Conservation (phyloP, 1,140 invertebrate genomes). For the Meloidogyne floridensis region DNA sequence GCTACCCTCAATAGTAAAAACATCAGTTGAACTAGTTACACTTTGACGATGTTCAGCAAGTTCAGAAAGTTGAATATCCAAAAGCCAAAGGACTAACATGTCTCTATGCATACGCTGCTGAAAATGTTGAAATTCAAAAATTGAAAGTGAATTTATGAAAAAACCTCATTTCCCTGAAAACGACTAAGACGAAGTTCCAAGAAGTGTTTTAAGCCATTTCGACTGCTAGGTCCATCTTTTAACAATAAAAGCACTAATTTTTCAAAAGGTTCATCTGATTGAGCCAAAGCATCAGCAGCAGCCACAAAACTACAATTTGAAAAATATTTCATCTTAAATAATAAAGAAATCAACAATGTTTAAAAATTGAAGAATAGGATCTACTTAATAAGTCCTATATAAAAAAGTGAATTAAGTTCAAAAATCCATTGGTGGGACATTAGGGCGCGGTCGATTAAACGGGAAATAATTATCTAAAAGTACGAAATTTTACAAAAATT, state of each 20-base stretch:
- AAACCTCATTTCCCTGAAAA: conserved; percentile 27
- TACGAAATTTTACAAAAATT: too few species aligned
- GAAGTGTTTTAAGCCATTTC: conserved; percentile 47
- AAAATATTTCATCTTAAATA: too few species aligned
- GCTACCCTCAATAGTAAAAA: not conserved
- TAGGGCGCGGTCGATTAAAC: too few species aligned
- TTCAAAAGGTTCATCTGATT: conserved; percentile 51
- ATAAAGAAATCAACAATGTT: too few species aligned
- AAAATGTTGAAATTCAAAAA: not conserved
- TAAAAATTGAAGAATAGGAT: too few species aligned
- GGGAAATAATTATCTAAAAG: too few species aligned
- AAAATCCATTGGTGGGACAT: too few species aligned
- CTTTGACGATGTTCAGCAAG: conserved; percentile 42
- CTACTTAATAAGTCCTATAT: too few species aligned
- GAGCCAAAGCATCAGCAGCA: conserved; percentile 44
- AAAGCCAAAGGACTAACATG: conserved; percentile 49
- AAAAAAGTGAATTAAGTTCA: too few species aligned
- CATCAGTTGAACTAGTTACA: conserved; percentile 2
- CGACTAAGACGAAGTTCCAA: conserved; percentile 41
- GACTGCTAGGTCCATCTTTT: conserved; percentile 32
- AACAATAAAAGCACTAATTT: conserved; percentile 42
- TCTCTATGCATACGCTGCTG: conserved; percentile 42
- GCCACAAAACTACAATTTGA: conserved; percentile 34
- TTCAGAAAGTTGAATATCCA: conserved; percentile 48
- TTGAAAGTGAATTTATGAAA: not conserved